Base-by-base conservation (phyloP, 2,113 vertebrate genomes). In the Orientallactaga bullata region DNA sequence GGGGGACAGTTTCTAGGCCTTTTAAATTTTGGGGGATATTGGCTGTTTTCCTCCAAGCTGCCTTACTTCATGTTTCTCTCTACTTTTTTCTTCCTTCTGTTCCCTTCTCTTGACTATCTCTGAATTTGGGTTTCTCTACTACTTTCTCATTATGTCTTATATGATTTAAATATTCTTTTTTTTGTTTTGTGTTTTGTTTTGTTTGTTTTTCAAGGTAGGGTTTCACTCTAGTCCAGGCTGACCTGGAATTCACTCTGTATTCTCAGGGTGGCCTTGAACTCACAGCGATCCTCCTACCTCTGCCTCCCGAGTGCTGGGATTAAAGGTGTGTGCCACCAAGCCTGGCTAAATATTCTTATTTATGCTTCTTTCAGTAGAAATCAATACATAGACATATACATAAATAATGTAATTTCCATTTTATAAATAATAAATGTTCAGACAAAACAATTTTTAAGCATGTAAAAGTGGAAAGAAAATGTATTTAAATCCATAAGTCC, bases 351-450 rank as follows among this genome's bases (percentile, higher is more conserved):
- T n/a, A 32, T 60, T 69, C 76, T 76, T 42, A 24, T 47, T 35
- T 69, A 26, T 39, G 58, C 18, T 84, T n/a, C 37, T 78, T 85
- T 71, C 73, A 88, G 61, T 23, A 94, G 84, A 89, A 87, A 91
- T 80, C 55, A 55, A 16, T 55, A 55, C 15, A 16, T 55, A 55
- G 15, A 55, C 15, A 85, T 81, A 39, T 77, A 85, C 81, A 39
- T 77, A 73, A 55, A 66, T 47, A 79, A 89, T 47, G 30, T 6
- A 81, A 28, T 61, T 87, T 86, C 71, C 32, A 63, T 55, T 89
- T 80, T 65, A 81, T 81, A 78, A 94, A 69, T 84, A 81, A 92
- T 78, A 81, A 12, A 47, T 26, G 32, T 23, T 81, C 61, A 85
- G 42, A 73, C 8, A 85, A 93, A 39, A 87, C 0, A 69, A 20